Evolutionary conservation across 2,113 vertebrate genomes (phyloP), one percentile per base, ranked within the genome.

Genomic region (Camelus bactrianus): DNA sequence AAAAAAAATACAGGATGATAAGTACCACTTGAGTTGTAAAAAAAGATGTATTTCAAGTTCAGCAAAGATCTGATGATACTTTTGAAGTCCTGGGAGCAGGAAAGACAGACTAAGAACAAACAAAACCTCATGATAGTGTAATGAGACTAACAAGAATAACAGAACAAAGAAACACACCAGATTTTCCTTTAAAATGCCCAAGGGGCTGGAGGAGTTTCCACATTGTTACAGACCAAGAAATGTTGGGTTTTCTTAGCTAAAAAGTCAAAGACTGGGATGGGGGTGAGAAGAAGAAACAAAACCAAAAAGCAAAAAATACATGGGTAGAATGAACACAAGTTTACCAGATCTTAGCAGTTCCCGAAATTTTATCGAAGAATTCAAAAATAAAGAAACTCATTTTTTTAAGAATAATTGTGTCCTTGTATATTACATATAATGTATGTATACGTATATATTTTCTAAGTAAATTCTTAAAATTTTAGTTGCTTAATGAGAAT

Each of bases 41-140:
- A 67, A 67, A 72, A 77, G 7, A 62, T 10, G 16, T 35, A 35
- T 89, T 81, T 90, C 32, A 96, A 96, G 48, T 81, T 90, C 67
- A 85, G 38, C 76, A 85, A 95, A 91, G 73, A 79, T 69, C 10
- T 58, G 38, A 50, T 56, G 75, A 8, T 32, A 58, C 22, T 65
- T 95, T 95, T 85, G 56, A 97, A 96, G 62, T 35, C 62, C 42
- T 77, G 1, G n/a, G 58, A 73, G 22, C 38, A 80, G 30, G 38
- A 89, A 85, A 86, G 30, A 52, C 67, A 17, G 24, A 69, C 24
- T 30, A 94, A 93, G 60, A 93, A 76, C 26, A 93, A 88, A 81
- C 16, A 17, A 86, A 65, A 91, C 52, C 35, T 89, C 8, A 24
- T 69, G 48, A 24, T 46, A 80, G 17, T 54, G 94, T 70, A n/a